Percentiles rank a stretch among this genome's conserved stretches.
Conservation (phyloP, 1,140 invertebrate genomes). For the Rhopalosiphum maidis region DNA sequence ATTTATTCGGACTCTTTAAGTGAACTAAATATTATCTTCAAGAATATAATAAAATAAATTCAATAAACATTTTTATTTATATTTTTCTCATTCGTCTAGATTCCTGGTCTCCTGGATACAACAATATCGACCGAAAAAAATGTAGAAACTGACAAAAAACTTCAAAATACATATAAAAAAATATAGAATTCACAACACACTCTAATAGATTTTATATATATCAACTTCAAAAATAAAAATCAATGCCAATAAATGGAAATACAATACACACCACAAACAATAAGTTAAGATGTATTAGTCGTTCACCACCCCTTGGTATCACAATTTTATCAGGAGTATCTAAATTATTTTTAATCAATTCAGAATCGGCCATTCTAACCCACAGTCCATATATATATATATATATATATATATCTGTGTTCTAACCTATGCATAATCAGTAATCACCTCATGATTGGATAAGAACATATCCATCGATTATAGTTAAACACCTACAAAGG, state of each 20-base stretch:
- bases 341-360: neutral
- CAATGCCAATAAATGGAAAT: neutral
- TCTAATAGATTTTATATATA: neutral
- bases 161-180: neutral
- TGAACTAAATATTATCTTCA: neutral
- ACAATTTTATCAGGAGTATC: neutral
- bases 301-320: neutral
- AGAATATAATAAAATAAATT: neutral
- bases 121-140: neutral
- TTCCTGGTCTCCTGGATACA: neutral
- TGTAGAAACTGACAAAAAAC: neutral
- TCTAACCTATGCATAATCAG: no score
- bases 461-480: neutral
- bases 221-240: neutral
- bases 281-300: neutral
- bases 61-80: neutral
- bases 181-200: neutral
- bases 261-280: neutral
- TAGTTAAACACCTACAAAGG: neutral
- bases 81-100: neutral
- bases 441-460: neutral
- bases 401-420: no score
- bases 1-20: neutral
- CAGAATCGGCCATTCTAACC: neutral
- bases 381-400: no score